A percentile compares a stretch with the other conserved stretches of the same genome.
phyloP scores from a whole-genome alignment of 1,140 invertebrate species.

The Drosophila ogumai region DNA sequence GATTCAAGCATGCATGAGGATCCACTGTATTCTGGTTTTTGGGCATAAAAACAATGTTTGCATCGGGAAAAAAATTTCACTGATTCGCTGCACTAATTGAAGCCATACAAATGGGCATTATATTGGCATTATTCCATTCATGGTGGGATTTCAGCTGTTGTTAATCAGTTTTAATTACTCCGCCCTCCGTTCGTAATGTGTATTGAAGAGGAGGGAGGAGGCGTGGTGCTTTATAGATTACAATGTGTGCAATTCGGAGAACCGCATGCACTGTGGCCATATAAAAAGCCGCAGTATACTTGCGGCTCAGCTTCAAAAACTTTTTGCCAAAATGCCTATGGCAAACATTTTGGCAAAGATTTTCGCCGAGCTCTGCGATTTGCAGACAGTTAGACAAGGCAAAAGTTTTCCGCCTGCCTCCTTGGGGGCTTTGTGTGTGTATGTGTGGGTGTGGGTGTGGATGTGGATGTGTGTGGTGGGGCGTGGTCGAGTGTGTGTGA shows the following conservation, averaged over 20 bases:
- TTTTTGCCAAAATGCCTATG: constrained; percentile 75
- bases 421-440: constrained; percentile 9
- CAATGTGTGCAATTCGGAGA: constrained; percentile 54
- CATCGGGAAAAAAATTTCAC: constrained; percentile 14
- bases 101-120: constrained; percentile 25
- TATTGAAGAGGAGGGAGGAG: neutral
- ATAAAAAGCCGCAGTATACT: constrained; percentile 74
- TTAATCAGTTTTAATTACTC: constrained; percentile 62
- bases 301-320: constrained; percentile 53
- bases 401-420: constrained; percentile 54
- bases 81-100: constrained; percentile 36
- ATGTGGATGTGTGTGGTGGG: neutral
- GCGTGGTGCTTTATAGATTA: constrained; percentile 29
- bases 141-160: constrained; percentile 52
- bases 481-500: constrained; percentile 41
- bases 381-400: constrained; percentile 78
- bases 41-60: constrained; percentile 27
- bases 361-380: constrained; percentile 79
- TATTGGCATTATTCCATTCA: constrained; percentile 61
- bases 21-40: constrained; percentile 8
- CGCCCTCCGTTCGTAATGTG: constrained; percentile 12
- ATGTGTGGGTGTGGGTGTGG: constrained; percentile 3
- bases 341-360: constrained; percentile 81
- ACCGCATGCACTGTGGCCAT: constrained; percentile 65
- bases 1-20: constrained; percentile 2